A percentile compares a stretch with the other conserved stretches of the same genome.
phyloP scores from a whole-genome alignment of 1,140 invertebrate species.

The Sarcophaga peregrina region DNA sequence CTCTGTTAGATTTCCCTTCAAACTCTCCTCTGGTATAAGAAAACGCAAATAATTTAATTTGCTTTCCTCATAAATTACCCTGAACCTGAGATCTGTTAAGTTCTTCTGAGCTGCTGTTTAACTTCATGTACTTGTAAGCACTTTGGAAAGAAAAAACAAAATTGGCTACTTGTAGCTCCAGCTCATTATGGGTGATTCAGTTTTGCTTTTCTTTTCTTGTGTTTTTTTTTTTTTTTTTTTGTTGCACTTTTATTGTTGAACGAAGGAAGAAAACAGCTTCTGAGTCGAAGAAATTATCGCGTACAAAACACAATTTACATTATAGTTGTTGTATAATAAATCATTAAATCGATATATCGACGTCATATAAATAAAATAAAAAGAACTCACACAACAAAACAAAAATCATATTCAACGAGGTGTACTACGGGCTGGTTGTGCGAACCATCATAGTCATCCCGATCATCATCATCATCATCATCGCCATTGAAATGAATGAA shows the following conservation, averaged over 20 bases:
- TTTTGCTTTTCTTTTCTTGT: neutral
- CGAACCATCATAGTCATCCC: too few relatives aligned
- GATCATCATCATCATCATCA: too few relatives aligned
- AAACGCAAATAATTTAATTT: too few relatives aligned
- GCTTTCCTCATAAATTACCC: too few relatives aligned
- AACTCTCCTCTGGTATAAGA: too few relatives aligned
- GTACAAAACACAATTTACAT: neutral
- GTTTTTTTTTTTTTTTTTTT: too few relatives aligned
- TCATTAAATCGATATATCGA: slow-evolving; percentile 13
- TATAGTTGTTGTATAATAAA: neutral
- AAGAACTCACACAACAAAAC: neutral
- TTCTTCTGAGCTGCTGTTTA: too few relatives aligned
- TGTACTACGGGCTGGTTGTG: too few relatives aligned
- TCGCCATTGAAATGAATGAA: neutral
- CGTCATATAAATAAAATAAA: neutral
- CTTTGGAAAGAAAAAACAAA: neutral
- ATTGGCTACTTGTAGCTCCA: slow-evolving; percentile 12
- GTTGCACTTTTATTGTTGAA: too few relatives aligned
- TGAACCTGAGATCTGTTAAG: too few relatives aligned
- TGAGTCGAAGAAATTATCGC: neutral
- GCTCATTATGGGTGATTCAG: neutral
- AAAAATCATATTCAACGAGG: neutral
- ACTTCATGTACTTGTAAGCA: neutral
- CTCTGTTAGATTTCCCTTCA: too few relatives aligned
- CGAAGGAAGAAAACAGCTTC: slow-evolving; percentile 20